phyloP scores from a whole-genome alignment of 2,888 invertebrate species.

The Pinctada fucata region DNA sequence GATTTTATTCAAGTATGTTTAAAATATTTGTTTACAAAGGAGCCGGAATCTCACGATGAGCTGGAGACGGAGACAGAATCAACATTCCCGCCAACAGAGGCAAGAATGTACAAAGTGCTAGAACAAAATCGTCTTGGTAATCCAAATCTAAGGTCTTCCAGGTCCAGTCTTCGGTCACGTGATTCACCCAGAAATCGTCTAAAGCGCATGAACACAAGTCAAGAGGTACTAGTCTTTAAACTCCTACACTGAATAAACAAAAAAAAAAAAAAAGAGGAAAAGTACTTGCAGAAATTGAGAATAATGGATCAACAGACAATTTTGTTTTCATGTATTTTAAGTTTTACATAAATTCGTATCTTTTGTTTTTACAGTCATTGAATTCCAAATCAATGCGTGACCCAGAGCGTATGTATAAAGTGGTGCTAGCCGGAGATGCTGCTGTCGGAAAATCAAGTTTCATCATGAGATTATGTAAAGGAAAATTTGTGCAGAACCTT shows the following conservation, averaged over 20 bases:
- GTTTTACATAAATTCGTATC: no score
- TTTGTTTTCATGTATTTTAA: neutral
- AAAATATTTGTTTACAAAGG: conserved; percentile 37
- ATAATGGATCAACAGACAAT: neutral
- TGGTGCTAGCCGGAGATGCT: conserved; percentile 82
- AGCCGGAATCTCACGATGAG: conserved; percentile 69
- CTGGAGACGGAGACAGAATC: conserved; percentile 66
- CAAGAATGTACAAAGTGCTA: conserved; percentile 40
- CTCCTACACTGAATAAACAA: no score
- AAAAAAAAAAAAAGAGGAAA: no score
- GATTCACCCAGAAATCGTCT: conserved; percentile 28
- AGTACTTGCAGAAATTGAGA: neutral
- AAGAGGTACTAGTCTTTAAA: conserved; percentile 44
- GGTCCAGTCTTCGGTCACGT: conserved; percentile 57
- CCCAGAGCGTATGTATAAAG: conserved; percentile 81
- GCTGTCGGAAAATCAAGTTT: conserved; percentile 82
- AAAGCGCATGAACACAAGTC: conserved; percentile 26
- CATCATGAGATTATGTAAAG: conserved; percentile 81
- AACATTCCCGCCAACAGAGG: conserved; percentile 42
- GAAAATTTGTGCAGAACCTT: conserved; percentile 79
- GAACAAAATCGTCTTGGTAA: conserved; percentile 44
- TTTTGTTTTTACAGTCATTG: conserved; percentile 13
- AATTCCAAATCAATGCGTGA: conserved; percentile 46
- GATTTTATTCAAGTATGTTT: no score
- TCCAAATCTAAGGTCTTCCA: conserved; percentile 55